Conservation (phyloP, 2,888 invertebrate species). For the Gibbula magus region DNA sequence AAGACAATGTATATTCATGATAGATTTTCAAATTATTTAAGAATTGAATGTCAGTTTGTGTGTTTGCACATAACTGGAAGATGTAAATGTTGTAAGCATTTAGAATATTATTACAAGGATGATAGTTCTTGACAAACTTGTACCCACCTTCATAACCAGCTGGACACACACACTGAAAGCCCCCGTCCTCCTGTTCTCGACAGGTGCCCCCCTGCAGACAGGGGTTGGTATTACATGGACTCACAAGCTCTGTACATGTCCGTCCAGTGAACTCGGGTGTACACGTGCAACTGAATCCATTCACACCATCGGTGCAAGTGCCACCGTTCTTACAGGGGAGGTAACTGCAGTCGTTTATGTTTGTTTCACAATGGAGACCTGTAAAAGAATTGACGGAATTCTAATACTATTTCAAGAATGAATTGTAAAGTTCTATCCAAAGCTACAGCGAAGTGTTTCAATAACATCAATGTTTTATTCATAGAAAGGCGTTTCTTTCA, state of each 20-base stretch:
- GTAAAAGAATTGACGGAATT: background rate
- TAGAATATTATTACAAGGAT: too few relatives aligned
- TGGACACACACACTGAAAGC: conserved; percentile 38
- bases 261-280: conserved; percentile 45
- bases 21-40: background rate
- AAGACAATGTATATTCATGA: too few relatives aligned
- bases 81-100: too few relatives aligned
- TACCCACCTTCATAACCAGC: conserved; percentile 9
- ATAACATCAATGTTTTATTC: too few relatives aligned
- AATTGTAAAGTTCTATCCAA: background rate
- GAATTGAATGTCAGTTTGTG: background rate
- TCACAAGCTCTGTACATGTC: conserved; percentile 1
- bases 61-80: too few relatives aligned
- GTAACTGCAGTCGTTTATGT: conserved; percentile 51
- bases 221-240: conserved; percentile 79
- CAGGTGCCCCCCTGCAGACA: conserved; percentile 95
- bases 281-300: conserved; percentile 44
- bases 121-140: too few relatives aligned
- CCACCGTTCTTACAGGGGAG: conserved; percentile 52
- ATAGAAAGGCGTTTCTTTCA: too few relatives aligned
- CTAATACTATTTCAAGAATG: background rate
- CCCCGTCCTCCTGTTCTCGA: conserved; percentile 87
- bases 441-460: background rate
- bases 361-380: conserved; percentile 56
- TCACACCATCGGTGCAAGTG: conserved; percentile 46